Evolutionary conservation across 2,113 vertebrate genomes (phyloP).

Genomic region (Ramphastos sulfuratus): DNA sequence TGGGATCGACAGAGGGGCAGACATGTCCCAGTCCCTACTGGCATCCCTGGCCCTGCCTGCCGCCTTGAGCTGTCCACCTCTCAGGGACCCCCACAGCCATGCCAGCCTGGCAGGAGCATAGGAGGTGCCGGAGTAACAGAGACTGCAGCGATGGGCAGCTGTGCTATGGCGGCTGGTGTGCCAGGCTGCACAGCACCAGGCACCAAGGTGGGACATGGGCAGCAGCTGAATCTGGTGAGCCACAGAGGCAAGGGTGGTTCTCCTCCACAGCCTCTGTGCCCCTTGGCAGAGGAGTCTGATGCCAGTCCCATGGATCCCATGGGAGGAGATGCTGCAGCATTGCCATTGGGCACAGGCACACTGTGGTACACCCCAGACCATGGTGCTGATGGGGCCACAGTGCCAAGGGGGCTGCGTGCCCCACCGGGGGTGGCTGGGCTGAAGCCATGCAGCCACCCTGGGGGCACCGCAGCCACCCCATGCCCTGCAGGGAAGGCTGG

Average conservation of each 20-base stretch:
- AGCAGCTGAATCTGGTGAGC: rapidly evolving
- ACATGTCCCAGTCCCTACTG: rapidly evolving
- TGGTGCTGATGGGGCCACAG: too few relatives aligned
- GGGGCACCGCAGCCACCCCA: not conserved
- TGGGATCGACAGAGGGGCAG: rapidly evolving
- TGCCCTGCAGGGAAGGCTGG: not conserved
- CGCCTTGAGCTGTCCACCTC: not conserved
- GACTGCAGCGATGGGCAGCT: not conserved
- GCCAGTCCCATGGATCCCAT: rapidly evolving
- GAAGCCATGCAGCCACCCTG: rapidly evolving
- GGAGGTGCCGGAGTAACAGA: rapidly evolving
- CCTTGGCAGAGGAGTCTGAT: not conserved
- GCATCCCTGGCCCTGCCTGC: not conserved
- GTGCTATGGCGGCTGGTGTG: rapidly evolving
- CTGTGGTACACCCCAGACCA: rapidly evolving
- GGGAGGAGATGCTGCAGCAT: not conserved
- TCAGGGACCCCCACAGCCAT: not conserved
- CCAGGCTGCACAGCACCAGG: rapidly evolving
- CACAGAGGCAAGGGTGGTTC: rapidly evolving
- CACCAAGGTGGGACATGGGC: not conserved
- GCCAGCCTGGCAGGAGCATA: not conserved
- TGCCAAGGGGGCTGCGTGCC: not conserved
- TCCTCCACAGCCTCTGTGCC: not conserved
- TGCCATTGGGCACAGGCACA: not conserved
- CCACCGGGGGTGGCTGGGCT: rapidly evolving